Base-by-base conservation (phyloP, 2,113 vertebrate genomes). In the Nothoprocta perdicaria region DNA sequence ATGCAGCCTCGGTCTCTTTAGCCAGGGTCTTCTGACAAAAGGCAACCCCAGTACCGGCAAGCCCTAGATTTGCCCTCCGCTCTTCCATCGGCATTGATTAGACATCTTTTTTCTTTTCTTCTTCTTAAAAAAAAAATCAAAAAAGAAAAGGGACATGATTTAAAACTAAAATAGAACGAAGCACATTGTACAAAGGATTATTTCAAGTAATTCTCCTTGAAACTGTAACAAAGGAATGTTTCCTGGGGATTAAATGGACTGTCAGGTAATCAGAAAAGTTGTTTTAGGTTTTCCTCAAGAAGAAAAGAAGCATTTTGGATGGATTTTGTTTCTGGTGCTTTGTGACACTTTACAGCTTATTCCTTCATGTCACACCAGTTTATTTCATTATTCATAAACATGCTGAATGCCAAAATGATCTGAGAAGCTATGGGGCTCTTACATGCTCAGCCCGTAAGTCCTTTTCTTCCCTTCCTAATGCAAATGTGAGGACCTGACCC, bases 181-280 rank as follows among this genome's bases (percentile, higher is more conserved):
- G 95, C 92, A 66, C 97, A 97, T 95, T 97, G 96, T 98, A 98
- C 97, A 98, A 98, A 97, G 97, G 97, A 98, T 98, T 98, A 98
- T 98, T 98, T 98, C 98, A 98, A 98, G 97, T 97, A 98, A 98
- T 98, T 98, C 97, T 98, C 97, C 97, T 98, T 98, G 98, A 98
- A 98, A 98, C 96, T 96, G 92, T 97, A 98, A 98, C 98, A 98
- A 98, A 98, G 97, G 95, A 98, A 97, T 97, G 95, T 98, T 98
- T 98, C 98, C 97, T 97, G 96, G 97, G 97, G 97, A 98, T 98
- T 98, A 98, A 98, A 98, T 98, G 97, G 97, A 98, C 97, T 98
- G 97, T 98, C 97, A 97, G 97, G 97, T 98, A 98, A 98, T 98
- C 97, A 98, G 97, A 98, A 98, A 98, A 98, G 97, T 98, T 97